phyloP scores from a whole-genome alignment of 2,113 vertebrate genomes.

The Bucco capensis region DNA sequence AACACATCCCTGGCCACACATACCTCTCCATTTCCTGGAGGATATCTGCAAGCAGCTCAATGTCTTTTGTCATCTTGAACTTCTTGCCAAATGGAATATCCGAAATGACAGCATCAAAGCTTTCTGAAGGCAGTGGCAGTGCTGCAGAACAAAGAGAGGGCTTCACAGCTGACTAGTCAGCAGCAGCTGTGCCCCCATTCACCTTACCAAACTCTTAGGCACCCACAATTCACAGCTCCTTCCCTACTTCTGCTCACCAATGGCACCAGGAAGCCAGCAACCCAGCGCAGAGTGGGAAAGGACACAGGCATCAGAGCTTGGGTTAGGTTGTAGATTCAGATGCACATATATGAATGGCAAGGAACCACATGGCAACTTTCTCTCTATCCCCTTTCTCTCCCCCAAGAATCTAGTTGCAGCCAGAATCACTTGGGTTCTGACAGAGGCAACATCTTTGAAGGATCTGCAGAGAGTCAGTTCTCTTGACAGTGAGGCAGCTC shows the following conservation, averaged over 20 bases:
- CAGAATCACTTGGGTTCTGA: background rate
- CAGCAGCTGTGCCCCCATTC: background rate
- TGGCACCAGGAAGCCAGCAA: rapidly evolving
- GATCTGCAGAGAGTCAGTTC: background rate
- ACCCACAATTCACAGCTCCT: background rate
- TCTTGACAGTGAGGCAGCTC: background rate
- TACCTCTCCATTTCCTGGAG: constrained; percentile 90
- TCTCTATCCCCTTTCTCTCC: background rate
- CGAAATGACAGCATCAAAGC: constrained; percentile 82
- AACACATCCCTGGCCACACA: background rate
- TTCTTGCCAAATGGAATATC: constrained; percentile 94
- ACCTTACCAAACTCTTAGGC: background rate
- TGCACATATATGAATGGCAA: rapidly evolving
- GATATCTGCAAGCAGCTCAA: constrained; percentile 72
- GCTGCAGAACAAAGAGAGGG: constrained; percentile 62
- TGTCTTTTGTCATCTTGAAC: constrained; percentile 78
- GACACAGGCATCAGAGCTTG: rapidly evolving
- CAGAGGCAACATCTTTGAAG: rapidly evolving
- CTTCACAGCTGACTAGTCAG: background rate
- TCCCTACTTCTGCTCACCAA: background rate
- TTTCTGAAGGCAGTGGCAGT: constrained; percentile 78
- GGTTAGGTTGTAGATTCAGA: background rate
- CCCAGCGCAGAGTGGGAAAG: background rate
- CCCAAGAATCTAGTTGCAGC: background rate
- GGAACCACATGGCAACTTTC: background rate